Percentiles rank a stretch among this genome's conserved stretches.
These are phyloP conservation scores for Cremastobaeus sp. DNA, from an alignment of 2,888 invertebrate genomes.

Conservation along the genomic window DNA sequence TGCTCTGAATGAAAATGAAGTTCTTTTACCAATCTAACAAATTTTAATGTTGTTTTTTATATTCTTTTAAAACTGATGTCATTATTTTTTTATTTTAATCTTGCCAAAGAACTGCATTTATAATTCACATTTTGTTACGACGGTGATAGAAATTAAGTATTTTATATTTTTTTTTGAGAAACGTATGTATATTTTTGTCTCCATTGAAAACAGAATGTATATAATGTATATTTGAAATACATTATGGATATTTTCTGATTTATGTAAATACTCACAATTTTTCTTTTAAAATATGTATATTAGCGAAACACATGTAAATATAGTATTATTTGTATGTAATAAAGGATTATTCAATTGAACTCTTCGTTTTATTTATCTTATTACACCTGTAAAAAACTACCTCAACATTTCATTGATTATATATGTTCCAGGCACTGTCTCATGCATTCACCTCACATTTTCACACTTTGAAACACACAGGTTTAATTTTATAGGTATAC, in stretches of 20 bases:
- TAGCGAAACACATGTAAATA: constrained; percentile 49
- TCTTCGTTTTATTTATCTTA: no score
- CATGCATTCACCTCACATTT: no score
- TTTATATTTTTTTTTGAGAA: constrained; percentile 37
- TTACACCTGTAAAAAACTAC: no score
- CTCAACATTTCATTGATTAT: no score
- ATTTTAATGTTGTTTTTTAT: no score
- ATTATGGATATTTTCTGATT: constrained; percentile 18
- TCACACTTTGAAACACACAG: no score
- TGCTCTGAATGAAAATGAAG: no score
- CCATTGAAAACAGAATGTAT: constrained; percentile 16
- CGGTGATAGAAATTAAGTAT: constrained; percentile 6
- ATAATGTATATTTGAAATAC: constrained; percentile 21
- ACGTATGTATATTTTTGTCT: constrained; percentile 43
- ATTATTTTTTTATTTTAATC: no score
- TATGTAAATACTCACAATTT: constrained; percentile 42
- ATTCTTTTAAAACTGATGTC: no score
- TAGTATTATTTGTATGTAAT: constrained; percentile 50
- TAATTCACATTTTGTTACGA: constrained; percentile 34
- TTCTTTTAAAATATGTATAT: constrained; percentile 42
- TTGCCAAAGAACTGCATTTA: constrained; percentile 54
- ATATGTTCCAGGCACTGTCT: no score
- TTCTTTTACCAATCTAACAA: no score
- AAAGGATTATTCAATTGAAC: constrained; percentile 37
- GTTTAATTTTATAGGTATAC: no score